Evolutionary conservation across 2,888 invertebrate genomes (phyloP), one percentile per base, ranked within the genome.

Genomic region (Cyclophora albipunctata): DNA sequence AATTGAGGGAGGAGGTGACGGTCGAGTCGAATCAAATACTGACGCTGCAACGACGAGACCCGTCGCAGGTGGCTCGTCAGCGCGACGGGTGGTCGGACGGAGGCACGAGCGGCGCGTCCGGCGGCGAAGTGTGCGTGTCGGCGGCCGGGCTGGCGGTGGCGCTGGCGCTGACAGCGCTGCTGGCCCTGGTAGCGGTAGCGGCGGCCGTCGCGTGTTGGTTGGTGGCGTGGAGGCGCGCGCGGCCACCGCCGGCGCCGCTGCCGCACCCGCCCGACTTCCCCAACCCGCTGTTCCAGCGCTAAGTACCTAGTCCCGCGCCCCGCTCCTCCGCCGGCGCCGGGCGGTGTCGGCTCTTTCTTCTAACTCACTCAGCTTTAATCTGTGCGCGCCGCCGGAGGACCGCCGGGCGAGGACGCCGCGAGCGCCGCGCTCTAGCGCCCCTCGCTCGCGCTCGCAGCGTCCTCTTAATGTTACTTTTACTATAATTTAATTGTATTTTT

Each of bases 191-290:
- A 53, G 97, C 97, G 52, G 97, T 98, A 51, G 97, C 97, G 35
- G 95, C 97, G 47, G 97, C 97, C 51, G 97, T 97, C 52, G 97
- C 96, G 57, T 97, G 97, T 84, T 98, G 97, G 97, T 91, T 97
- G 60, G 95, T 97, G 92, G 97, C 97, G 66, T 97, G 97, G 89
- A 89, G 97, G 63, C 92, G 96, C 66, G 92, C 95, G 73, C 95
- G 96, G 48, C 96, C 96, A 71, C 92, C 95, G 48, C 92, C 95
- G 58, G 97, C 97, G 42, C 97, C 97, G 45, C 90, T 97, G 69
- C 97, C 97, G 62, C 97, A 97, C 90, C 97, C 97, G 63, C 95
- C 97, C 59, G 97, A 97, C 88, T 97, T 97, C 89, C 97, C 97
- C 53, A 97, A 97, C 84, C 97, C 97, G 65, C 90, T 97, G 74